Percentiles rank a stretch among this genome's conserved stretches.
Conservation (phyloP, 2,888 invertebrate genomes). For the Diplolepis rosae region DNA sequence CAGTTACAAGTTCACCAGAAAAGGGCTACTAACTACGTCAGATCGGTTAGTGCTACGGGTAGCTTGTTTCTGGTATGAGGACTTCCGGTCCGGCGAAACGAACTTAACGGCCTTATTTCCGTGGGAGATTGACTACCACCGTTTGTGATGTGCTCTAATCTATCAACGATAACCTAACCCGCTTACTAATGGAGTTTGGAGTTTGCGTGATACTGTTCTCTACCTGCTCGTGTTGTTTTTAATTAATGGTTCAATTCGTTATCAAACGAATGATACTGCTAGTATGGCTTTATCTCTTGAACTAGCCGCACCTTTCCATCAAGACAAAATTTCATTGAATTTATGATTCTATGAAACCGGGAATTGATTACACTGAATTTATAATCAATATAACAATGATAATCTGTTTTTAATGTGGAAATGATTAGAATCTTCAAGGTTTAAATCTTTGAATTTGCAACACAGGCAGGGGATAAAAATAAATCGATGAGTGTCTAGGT, state of each 20-base stretch:
- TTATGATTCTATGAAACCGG: too few species aligned
- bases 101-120: constrained; percentile 29
- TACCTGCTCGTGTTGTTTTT: background rate
- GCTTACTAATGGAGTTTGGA: constrained; percentile 22
- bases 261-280: background rate
- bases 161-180: constrained; percentile 24
- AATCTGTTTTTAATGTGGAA: background rate
- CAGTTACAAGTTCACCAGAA: constrained; percentile 7
- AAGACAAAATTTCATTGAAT: too few species aligned
- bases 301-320: too few species aligned
- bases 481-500: background rate
- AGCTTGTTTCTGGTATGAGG: constrained; percentile 25
- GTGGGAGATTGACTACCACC: constrained; percentile 27
- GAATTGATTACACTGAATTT: too few species aligned
- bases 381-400: too few species aligned
- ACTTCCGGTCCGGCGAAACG: constrained; percentile 29
- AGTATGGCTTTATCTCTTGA: background rate
- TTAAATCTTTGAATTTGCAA: background rate
- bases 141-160: constrained; percentile 31
- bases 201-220: constrained; percentile 1
- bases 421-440: background rate
- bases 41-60: constrained; percentile 8
- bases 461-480: background rate
- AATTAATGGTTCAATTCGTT: background rate
- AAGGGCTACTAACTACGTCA: background rate